Evolutionary conservation across 2,888 invertebrate species (phyloP).

Genomic region (Sminthurides aquaticus): DNA sequence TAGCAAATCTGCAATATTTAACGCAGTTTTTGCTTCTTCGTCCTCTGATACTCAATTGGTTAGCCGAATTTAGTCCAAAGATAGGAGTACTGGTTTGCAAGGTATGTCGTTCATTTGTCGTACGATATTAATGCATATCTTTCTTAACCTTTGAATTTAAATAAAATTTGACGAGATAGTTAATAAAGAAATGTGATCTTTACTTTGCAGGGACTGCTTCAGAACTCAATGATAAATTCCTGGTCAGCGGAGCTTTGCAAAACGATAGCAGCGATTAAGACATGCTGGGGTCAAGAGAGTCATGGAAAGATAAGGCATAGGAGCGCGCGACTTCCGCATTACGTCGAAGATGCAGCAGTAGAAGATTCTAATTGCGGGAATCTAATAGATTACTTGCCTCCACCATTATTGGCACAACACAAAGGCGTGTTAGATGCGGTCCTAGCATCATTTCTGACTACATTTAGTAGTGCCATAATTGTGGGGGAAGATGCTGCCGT

Average conservation of each 20-base stretch:
- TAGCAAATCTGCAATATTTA: conserved; percentile 37
- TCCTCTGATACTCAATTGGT: conserved; percentile 38
- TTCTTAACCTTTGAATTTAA: neutral
- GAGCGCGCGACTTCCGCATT: neutral
- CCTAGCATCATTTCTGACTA: conserved; percentile 37
- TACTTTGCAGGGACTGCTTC: conserved; percentile 33
- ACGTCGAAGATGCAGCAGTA: neutral
- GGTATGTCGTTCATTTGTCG: conserved; percentile 19
- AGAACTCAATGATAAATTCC: conserved; percentile 43
- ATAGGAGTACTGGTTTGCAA: conserved; percentile 40
- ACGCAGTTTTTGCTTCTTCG: conserved; percentile 37
- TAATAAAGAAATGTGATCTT: neutral
- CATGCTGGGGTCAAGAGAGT: conserved; percentile 34
- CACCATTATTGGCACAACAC: conserved; percentile 10
- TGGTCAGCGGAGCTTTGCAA: conserved; percentile 43
- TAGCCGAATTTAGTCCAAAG: conserved; percentile 41
- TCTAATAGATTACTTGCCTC: conserved; percentile 32
- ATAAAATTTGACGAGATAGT: neutral
- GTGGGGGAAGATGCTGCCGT: conserved; percentile 35
- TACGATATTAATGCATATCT: neutral
- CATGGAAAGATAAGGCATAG: neutral
- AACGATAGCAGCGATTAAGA: conserved; percentile 36
- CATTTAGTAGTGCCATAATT: conserved; percentile 37
- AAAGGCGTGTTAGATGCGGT: conserved; percentile 30
- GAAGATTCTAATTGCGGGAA: neutral